Conservation (phyloP, 2,888 invertebrate species). For the Drosophila meridiana region DNA sequence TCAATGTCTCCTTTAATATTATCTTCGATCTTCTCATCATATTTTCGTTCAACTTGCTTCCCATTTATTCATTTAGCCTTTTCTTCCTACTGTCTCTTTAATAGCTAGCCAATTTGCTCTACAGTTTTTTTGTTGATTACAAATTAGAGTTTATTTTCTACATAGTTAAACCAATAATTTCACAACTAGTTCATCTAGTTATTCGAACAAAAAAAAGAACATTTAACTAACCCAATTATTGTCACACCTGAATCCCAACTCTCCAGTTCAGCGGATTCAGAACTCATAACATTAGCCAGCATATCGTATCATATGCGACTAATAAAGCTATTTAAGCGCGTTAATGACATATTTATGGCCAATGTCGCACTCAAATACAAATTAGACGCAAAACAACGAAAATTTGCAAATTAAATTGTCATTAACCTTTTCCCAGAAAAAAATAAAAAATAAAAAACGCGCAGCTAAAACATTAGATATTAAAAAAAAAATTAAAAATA, state of each 20-base stretch:
- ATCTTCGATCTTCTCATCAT: background rate
- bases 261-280: conserved; percentile 17
- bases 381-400: conserved; percentile 36
- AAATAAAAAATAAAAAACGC: conserved; percentile 11
- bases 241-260: conserved; percentile 13
- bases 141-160: background rate
- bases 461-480: background rate
- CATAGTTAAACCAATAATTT: background rate
- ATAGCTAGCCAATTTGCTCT: background rate
- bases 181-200: background rate
- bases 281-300: conserved; percentile 19
- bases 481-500: conserved; percentile 26
- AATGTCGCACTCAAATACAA: conserved; percentile 44
- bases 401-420: conserved; percentile 72
- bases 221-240: conserved; percentile 33
- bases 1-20: background rate
- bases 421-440: conserved; percentile 51
- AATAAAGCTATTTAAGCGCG: conserved; percentile 74
- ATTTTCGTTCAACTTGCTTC: too few species aligned
- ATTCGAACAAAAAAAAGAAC: background rate
- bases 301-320: conserved; percentile 57
- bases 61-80: background rate
- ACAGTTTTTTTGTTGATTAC: background rate
- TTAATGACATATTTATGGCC: conserved; percentile 75
- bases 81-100: too few species aligned